phyloP scores from a whole-genome alignment of 2,113 vertebrate species.

The Oreochromis tanganicae region DNA sequence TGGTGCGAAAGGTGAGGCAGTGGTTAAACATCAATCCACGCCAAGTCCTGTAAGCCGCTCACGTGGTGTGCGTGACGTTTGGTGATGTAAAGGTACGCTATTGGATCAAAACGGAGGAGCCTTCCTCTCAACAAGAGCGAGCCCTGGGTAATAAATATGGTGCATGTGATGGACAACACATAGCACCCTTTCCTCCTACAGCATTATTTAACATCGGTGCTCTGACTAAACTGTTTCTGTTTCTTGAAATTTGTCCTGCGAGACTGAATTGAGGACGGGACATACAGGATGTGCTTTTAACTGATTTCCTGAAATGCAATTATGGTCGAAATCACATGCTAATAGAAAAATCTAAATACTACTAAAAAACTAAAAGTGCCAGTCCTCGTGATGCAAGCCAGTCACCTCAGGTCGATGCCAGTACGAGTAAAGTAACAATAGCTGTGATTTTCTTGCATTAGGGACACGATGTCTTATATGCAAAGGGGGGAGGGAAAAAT shows the following conservation, averaged over 20 bases:
- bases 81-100: neutral
- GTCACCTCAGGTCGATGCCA: neutral
- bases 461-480: neutral
- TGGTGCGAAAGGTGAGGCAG: neutral
- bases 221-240: neutral
- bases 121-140: neutral
- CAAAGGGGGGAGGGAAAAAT: neutral
- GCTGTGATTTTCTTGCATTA: neutral
- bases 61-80: slow-evolving; percentile 49
- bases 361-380: neutral
- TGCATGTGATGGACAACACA: neutral
- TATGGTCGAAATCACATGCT: neutral
- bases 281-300: neutral
- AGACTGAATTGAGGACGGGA: neutral
- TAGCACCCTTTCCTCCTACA: neutral
- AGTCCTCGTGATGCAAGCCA: neutral
- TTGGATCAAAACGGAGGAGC: slow-evolving; percentile 10
- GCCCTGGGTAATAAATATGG: slow-evolving; percentile 4
- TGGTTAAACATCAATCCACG: neutral
- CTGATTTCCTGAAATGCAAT: neutral
- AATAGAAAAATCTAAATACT: neutral
- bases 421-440: neutral
- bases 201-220: neutral
- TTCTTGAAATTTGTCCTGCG: neutral
- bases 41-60: slow-evolving; percentile 16